These are phyloP conservation scores for Aptenodytes patagonicus DNA, from an alignment of 2,113 vertebrate species.

Conservation along the genomic window DNA sequence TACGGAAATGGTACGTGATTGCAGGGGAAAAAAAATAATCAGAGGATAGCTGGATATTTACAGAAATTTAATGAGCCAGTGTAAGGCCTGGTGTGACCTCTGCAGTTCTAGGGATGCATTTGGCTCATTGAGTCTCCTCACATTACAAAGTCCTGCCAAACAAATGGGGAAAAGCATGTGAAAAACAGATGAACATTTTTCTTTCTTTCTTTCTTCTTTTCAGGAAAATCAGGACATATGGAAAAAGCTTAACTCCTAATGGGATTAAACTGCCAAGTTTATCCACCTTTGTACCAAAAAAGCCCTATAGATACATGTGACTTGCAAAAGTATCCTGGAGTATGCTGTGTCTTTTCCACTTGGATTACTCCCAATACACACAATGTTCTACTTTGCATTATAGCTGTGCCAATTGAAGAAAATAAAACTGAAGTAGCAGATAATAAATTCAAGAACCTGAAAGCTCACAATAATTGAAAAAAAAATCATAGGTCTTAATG, in stretches of 20 bases:
- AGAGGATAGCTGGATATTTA: background rate
- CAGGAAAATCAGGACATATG: constrained; percentile 49
- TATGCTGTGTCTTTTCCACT: constrained; percentile 25
- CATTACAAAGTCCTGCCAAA: constrained; percentile 28
- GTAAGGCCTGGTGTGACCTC: constrained; percentile 31
- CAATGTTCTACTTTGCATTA: background rate
- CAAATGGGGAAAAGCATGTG: background rate
- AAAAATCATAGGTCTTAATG: background rate
- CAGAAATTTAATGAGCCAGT: background rate
- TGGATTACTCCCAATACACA: background rate
- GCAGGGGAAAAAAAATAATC: background rate
- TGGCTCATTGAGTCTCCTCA: background rate
- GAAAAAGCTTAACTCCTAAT: constrained; percentile 40
- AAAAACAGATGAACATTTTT: constrained; percentile 41
- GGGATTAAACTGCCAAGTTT: constrained; percentile 12
- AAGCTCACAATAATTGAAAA: background rate
- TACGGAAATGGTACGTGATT: background rate
- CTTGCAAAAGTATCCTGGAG: background rate
- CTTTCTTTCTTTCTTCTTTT: constrained; percentile 34
- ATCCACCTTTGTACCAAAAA: constrained; percentile 22
- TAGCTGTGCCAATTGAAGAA: background rate
- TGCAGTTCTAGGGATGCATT: background rate
- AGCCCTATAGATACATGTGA: background rate
- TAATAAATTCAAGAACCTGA: constrained; percentile 25
- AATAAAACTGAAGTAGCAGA: constrained; percentile 30